Evolutionary conservation across 2,113 vertebrate genomes (phyloP).

Genomic region (Macrotus californicus): DNA sequence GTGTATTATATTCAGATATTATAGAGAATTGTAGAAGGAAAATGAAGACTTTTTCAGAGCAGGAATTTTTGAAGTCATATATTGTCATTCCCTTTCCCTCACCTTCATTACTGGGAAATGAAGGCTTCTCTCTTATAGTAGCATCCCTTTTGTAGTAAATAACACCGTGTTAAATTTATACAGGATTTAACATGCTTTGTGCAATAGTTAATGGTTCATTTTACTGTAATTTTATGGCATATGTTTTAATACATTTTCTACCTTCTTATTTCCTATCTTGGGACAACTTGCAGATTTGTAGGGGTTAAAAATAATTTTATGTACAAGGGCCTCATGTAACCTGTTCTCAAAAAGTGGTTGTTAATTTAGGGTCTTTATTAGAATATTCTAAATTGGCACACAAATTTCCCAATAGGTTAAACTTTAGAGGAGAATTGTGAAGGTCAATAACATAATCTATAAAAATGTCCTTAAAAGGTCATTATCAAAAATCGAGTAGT

Average conservation of each 20-base stretch:
- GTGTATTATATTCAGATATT: neutral
- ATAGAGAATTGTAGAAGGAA: neutral
- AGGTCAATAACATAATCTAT: neutral
- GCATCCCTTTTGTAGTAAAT: conserved; percentile 11
- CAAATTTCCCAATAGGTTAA: conserved; percentile 11
- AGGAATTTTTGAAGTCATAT: neutral
- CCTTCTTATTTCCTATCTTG: conserved; percentile 49
- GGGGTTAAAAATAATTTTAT: conserved; percentile 43
- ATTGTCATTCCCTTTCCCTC: neutral
- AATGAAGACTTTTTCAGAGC: neutral
- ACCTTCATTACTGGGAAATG: neutral
- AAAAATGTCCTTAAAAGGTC: neutral
- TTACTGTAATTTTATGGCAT: conserved; percentile 41
- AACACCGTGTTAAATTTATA: neutral
- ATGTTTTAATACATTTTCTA: conserved; percentile 37
- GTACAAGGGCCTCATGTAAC: neutral
- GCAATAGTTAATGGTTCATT: conserved; percentile 39
- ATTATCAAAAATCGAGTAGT: neutral
- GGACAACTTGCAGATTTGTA: conserved; percentile 29
- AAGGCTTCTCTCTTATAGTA: neutral
- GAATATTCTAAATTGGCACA: neutral
- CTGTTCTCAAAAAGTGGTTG: neutral
- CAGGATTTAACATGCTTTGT: neutral
- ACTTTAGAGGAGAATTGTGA: conserved; percentile 32
- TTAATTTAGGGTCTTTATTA: conserved; percentile 41